phyloP scores from a whole-genome alignment of 92 coral and sea anemone species.

The Umimayanthus chanpuru region DNA sequence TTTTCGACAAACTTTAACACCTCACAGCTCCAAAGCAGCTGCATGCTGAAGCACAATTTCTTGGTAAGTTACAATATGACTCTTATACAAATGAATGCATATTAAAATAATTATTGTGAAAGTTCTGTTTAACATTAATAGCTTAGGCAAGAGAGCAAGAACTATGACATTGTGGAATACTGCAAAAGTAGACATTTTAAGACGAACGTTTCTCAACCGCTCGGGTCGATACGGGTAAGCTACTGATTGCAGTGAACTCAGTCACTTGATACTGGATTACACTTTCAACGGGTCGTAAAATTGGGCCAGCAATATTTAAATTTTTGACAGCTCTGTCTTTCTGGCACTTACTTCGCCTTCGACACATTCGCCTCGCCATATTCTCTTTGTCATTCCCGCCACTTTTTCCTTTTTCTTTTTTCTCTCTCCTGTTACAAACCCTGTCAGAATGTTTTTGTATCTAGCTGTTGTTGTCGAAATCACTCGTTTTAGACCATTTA shows the following conservation, averaged over 20 bases:
- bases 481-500: constrained; percentile 34
- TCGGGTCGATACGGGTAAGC: neutral
- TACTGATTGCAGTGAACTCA: constrained; percentile 14
- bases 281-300: no score
- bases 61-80: constrained; percentile 15
- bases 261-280: constrained; percentile 4
- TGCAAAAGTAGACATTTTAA: constrained; percentile 9
- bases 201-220: no score
- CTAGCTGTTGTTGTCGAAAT: constrained; percentile 42
- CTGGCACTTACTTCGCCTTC: constrained; percentile 39
- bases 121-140: neutral
- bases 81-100: constrained; percentile 15
- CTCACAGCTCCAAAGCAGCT: no score
- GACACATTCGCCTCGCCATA: constrained; percentile 13
- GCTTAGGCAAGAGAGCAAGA: constrained; percentile 1
- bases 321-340: constrained; percentile 33
- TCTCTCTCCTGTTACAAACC: constrained; percentile 29
- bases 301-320: no score
- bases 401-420: no score
- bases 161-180: constrained; percentile 9
- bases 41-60: no score
- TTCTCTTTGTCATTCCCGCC: no score
- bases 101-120: neutral
- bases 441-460: constrained; percentile 26
- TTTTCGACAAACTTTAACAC: no score